Evolutionary conservation across 1,140 invertebrate genomes (phyloP).

Genomic region (Bemisia tabaci): DNA sequence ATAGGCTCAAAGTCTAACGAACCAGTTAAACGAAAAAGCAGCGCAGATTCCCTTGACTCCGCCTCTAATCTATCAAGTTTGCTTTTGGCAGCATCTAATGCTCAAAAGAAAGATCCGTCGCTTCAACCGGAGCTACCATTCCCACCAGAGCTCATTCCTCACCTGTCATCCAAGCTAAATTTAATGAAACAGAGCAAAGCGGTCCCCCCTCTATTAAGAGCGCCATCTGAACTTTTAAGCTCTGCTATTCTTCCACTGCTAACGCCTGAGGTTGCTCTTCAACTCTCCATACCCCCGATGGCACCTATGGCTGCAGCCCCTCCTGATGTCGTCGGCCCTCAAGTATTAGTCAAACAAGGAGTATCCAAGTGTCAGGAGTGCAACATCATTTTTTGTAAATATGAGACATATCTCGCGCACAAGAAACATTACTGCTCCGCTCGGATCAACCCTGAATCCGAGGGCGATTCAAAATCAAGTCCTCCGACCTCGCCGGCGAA

Average conservation of each 20-base stretch:
- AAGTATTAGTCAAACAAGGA: conserved; percentile 67
- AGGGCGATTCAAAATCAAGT: conserved; percentile 29
- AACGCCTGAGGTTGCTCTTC: conserved; percentile 26
- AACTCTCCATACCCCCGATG: conserved; percentile 26
- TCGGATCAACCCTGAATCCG: conserved; percentile 27
- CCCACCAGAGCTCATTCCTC: conserved; percentile 21
- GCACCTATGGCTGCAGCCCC: conserved; percentile 25
- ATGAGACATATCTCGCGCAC: conserved; percentile 87
- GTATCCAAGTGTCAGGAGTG: conserved; percentile 87
- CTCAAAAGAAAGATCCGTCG: conserved; percentile 12
- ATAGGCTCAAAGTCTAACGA: not conserved
- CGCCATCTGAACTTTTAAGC: conserved; percentile 16
- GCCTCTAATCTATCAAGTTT: conserved; percentile 16
- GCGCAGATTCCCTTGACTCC: conserved; percentile 2
- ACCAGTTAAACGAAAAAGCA: not conserved
- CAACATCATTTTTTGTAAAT: conserved; percentile 92
- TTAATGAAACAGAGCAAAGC: not conserved
- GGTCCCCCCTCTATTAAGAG: conserved; percentile 16
- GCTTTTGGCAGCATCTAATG: conserved; percentile 24
- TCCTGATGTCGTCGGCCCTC: conserved; percentile 31
- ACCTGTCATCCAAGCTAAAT: conserved; percentile 4
- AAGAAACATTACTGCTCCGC: conserved; percentile 90
- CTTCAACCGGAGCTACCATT: conserved; percentile 19
- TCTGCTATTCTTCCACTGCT: conserved; percentile 21
- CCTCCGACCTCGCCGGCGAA: conserved; percentile 16